Evolutionary conservation across 2,113 vertebrate species (phyloP).

Genomic region (Dipodomys spectabilis): DNA sequence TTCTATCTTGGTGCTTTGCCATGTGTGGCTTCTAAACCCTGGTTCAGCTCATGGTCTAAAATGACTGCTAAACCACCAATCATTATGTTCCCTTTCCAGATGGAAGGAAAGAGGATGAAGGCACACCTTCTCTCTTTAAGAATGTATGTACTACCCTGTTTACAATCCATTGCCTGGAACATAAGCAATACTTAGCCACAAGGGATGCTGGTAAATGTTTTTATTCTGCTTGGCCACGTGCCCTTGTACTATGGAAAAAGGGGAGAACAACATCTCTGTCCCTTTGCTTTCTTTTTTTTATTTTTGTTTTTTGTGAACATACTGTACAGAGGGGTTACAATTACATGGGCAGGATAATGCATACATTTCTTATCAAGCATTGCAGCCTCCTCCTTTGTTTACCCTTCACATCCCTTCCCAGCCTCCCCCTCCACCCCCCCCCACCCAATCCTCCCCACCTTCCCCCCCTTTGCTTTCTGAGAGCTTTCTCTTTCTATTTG

Average conservation of each 20-base stretch:
- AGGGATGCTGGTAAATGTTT: background rate
- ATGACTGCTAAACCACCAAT: background rate
- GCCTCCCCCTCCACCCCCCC: no score
- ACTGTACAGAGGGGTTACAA: no score
- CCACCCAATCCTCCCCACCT: no score
- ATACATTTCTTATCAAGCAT: no score
- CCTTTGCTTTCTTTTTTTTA: background rate
- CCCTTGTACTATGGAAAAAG: background rate
- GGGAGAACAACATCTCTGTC: background rate
- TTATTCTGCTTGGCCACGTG: background rate
- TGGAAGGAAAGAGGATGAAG: background rate
- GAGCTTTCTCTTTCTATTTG: background rate
- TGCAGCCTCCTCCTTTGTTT: no score
- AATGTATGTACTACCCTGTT: background rate
- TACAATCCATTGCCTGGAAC: background rate
- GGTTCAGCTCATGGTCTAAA: background rate
- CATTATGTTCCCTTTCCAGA: constrained; percentile 12
- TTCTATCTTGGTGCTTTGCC: background rate
- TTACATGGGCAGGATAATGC: no score
- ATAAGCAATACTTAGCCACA: background rate
- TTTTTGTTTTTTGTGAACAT: no score
- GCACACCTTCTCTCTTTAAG: background rate
- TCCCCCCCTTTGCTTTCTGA: background rate
- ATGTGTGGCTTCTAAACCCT: background rate
- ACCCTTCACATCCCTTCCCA: no score